Conservation (phyloP, 2,113 vertebrate species). For the Pristiophorus japonicus region DNA sequence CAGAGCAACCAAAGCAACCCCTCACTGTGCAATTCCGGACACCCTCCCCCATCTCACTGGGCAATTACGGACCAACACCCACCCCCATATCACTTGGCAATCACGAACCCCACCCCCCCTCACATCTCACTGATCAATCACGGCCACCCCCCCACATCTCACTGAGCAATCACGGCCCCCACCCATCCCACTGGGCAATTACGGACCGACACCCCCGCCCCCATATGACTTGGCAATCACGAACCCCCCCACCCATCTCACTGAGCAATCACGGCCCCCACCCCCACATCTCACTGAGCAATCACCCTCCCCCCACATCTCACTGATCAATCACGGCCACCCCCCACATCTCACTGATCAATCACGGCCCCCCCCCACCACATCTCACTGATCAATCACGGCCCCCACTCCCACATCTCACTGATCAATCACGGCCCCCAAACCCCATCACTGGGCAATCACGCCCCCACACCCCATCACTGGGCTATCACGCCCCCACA, state of each 20-base stretch:
- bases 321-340: no score
- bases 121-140: background rate
- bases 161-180: background rate
- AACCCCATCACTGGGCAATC: no score
- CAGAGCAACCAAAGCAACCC: background rate
- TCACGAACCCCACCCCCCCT: background rate
- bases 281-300: background rate
- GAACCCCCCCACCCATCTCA: no score
- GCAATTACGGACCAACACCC: background rate
- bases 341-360: background rate
- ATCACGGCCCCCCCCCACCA: background rate
- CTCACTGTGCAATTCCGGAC: background rate
- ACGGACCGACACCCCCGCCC: fast-evolving
- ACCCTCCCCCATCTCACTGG: background rate
- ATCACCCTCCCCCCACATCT: background rate
- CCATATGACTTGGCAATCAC: background rate
- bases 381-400: background rate
- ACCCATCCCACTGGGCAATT: no score
- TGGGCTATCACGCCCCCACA: background rate
- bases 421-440: no score
- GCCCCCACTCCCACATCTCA: background rate
- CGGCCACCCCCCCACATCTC: background rate
- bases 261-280: no score
- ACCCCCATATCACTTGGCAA: background rate
- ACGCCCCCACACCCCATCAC: background rate